A percentile compares a stretch with the other conserved stretches of the same genome.
Evolutionary conservation across 23 tunicate species (phyloP).

Genomic region (Phallusia fumigata): DNA sequence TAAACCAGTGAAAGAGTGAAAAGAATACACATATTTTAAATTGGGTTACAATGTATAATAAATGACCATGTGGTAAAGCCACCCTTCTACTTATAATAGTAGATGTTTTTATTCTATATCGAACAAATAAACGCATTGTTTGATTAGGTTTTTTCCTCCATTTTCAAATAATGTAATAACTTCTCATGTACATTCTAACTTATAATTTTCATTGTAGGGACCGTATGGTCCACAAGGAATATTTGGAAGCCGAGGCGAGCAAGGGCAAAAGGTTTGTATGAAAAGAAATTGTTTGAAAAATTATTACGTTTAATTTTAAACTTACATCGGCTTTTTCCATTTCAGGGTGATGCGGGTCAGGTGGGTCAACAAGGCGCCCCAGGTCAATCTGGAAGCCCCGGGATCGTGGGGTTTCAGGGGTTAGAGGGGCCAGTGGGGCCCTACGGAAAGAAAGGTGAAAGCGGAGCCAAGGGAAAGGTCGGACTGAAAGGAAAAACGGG

Average conservation of each 20-base stretch:
- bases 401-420: not conserved
- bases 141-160: too few species aligned
- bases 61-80: too few species aligned
- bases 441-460: not conserved
- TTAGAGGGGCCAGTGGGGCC: not conserved
- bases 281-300: not conserved
- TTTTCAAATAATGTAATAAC: too few species aligned
- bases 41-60: too few species aligned
- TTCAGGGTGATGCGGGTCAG: not conserved
- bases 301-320: not conserved
- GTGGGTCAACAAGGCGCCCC: not conserved
- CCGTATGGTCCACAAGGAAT: not conserved
- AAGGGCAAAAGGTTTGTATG: not conserved
- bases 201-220: not conserved
- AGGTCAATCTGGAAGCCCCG: not conserved
- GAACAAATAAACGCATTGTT: too few species aligned
- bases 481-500: not conserved
- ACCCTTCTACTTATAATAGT: too few species aligned
- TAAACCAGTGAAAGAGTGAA: too few species aligned
- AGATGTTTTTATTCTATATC: too few species aligned
- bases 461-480: not conserved
- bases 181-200: too few species aligned
- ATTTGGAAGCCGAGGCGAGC: not conserved
- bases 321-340: too few species aligned
- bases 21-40: too few species aligned